Evolutionary conservation across 2,113 vertebrate species (phyloP), one percentile per base, ranked within the genome.

Genomic region (Polypterus senegalus): DNA sequence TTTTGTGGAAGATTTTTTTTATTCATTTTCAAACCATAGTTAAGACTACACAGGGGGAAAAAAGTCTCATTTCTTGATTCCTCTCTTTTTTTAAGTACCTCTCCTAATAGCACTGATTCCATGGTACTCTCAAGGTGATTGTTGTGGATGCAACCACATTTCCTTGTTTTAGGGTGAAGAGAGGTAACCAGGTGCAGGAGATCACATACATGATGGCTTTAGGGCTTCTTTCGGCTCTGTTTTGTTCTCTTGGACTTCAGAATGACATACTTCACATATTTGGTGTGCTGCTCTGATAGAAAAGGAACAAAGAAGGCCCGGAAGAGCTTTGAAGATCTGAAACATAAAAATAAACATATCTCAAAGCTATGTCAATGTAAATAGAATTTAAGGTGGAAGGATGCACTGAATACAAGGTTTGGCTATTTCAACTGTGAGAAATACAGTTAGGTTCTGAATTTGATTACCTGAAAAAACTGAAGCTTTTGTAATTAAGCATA

Each of bases 291-390:
- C 46, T 89, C 86, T 0, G 89, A 93, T 53, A 93, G 71, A 57
- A 91, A 73, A 0, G 91, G 91, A 57, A 93, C 0, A 60, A 90
- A 93, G 75, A 93, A 92, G 0, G 91, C 88, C 58, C 91, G 81
- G 54, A 92, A 76, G 51, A 89, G 70, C 72, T 71, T 76, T 0
- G 89, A 89, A 52, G 91, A 93, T 73, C 91, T 93, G 76, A 9
- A 68, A 69, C 3, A 70, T 61, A 44, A 47, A 3, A 58, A 49
- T 7, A 47, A 64, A 47, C 3, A 27, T 27, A 27, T 27, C 27
- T 27, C 27, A 27, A 27, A 27, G 27, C 2, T 27, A 27, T 27
- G 2, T 27, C 27, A 27, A 27, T 27, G 27, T 27, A 27, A 27
- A 27, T 27, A 27, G 27, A 27, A 27, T 27, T 27, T 27, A 27